Conservation (phyloP, 2,797 vertebrate genomes). For the Pangasius mekongensis region DNA sequence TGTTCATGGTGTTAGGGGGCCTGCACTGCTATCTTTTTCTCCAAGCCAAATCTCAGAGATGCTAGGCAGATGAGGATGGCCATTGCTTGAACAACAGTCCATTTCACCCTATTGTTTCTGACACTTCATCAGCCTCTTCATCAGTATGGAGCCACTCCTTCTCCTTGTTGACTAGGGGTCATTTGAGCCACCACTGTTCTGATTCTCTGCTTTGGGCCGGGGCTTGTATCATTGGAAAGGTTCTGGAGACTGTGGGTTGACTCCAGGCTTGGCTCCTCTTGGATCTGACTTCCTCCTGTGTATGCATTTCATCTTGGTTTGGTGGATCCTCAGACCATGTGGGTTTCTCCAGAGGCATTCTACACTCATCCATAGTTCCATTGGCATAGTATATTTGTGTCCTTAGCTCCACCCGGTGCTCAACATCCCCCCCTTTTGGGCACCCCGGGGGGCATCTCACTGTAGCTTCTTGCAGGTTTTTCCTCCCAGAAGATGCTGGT, state of each 20-base stretch:
- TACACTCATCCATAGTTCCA: not conserved
- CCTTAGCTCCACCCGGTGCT: not conserved
- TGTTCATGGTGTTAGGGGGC: no score
- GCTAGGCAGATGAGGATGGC: no score
- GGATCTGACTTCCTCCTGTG: not conserved
- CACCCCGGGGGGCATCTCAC: not conserved
- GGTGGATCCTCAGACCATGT: conserved; percentile 22
- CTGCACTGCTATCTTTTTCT: no score
- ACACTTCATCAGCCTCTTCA: no score
- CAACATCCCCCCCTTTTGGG: not conserved
- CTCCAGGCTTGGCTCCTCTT: conserved; percentile 1
- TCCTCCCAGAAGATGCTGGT: conserved; percentile 10
- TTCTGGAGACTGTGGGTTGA: conserved; percentile 32
- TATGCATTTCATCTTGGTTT: conserved; percentile 8
- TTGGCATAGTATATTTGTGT: not conserved
- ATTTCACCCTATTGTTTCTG: no score
- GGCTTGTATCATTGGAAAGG: conserved; percentile 7
- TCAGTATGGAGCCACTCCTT: not conserved
- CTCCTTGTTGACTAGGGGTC: not conserved
- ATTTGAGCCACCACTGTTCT: conserved; percentile 6
- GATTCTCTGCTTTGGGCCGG: not conserved
- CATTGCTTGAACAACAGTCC: no score
- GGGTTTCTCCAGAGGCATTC: conserved; percentile 12
- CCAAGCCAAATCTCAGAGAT: no score
- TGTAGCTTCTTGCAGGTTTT: conserved; percentile 8